Conservation (phyloP, 2,113 vertebrate species). For the Reinhardtius hippoglossoides region DNA sequence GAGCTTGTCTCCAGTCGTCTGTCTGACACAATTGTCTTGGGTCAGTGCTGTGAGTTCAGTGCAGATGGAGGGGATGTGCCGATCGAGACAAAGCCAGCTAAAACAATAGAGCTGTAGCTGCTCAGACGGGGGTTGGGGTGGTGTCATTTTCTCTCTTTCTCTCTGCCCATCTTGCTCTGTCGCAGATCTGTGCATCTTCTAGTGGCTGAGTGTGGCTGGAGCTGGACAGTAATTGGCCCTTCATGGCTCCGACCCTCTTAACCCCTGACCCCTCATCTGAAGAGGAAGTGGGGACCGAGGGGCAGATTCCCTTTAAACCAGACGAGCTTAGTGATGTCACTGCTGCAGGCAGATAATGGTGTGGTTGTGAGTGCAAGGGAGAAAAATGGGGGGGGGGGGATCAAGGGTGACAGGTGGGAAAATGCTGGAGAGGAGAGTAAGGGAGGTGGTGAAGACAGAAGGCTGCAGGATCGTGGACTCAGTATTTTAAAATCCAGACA, state of each 20-base stretch:
- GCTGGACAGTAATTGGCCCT: constrained; percentile 79
- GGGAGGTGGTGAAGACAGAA: constrained; percentile 1
- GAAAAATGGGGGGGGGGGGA: constrained; percentile 26
- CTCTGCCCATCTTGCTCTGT: constrained; percentile 51
- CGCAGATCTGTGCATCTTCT: constrained; percentile 50
- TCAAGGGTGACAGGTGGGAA: constrained; percentile 27
- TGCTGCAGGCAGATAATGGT: constrained; percentile 36
- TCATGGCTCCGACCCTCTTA: constrained; percentile 66
- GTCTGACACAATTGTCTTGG: constrained; percentile 37
- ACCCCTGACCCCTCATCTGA: constrained; percentile 72
- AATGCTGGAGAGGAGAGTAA: constrained; percentile 27
- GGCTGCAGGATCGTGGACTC: constrained; percentile 19
- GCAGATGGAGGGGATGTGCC: constrained; percentile 62
- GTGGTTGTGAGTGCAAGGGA: constrained; percentile 16
- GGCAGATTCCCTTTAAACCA: constrained; percentile 61
- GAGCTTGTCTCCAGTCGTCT: constrained; percentile 24
- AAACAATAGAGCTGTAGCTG: constrained; percentile 59
- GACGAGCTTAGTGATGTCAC: constrained; percentile 63
- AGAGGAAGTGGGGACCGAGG: constrained; percentile 54
- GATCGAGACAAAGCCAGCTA: constrained; percentile 57
- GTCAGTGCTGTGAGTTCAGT: constrained; percentile 35
- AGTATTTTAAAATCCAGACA: no score
- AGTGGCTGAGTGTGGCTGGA: constrained; percentile 54
- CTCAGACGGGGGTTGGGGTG: constrained; percentile 59
- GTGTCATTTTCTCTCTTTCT: constrained; percentile 44